Conservation (phyloP, 2,113 vertebrate species). For the Indicator maculatus region DNA sequence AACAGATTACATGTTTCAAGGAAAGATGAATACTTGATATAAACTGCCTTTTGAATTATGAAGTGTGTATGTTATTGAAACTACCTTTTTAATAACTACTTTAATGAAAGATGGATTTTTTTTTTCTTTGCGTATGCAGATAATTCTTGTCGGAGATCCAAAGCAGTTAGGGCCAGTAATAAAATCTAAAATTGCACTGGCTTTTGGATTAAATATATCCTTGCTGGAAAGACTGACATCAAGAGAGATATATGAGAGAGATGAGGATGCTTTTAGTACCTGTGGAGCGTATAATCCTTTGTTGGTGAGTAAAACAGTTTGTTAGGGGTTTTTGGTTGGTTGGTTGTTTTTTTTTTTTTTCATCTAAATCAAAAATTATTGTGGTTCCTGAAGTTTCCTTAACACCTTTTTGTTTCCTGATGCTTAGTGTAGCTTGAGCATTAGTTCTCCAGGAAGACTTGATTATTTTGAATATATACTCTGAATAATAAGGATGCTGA, state of each 20-base stretch:
- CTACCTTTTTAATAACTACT: not conserved
- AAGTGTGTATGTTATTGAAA: not conserved
- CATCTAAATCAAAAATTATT: not conserved
- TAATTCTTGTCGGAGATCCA: conserved; percentile 92
- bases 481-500: not conserved
- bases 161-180: conserved; percentile 91
- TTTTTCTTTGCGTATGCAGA: conserved; percentile 66
- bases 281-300: conserved; percentile 88
- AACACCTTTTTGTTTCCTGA: not conserved
- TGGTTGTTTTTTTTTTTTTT: not conserved
- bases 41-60: not conserved
- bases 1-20: not conserved
- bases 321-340: no score
- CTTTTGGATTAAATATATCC: conserved; percentile 87
- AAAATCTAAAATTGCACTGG: conserved; percentile 85
- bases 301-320: conserved; percentile 79
- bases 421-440: not conserved
- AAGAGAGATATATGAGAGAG: conserved; percentile 80
- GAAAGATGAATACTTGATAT: not conserved
- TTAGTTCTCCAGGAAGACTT: not conserved
- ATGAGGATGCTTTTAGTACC: conserved; percentile 76
- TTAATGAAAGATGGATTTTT: not conserved
- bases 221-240: conserved; percentile 90
- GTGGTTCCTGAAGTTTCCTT: not conserved
- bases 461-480: not conserved